A percentile compares a stretch with the other conserved stretches of the same genome.
Evolutionary conservation across 2,113 vertebrate genomes (phyloP).

Genomic region (Cavia aperea): DNA sequence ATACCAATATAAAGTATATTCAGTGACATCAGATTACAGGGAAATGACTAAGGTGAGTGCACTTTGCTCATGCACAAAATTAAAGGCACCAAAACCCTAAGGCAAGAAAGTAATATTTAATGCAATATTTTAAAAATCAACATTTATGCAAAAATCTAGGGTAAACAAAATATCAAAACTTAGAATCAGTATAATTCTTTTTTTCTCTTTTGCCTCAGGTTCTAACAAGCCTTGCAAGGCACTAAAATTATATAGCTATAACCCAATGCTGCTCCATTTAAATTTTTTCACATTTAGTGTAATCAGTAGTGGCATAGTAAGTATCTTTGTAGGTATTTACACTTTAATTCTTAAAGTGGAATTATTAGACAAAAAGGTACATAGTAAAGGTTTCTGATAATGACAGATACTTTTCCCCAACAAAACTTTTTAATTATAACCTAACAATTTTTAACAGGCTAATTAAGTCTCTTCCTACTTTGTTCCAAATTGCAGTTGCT

Average conservation of each 20-base stretch:
- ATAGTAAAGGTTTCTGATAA: conserved; percentile 26
- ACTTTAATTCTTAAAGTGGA: conserved; percentile 26
- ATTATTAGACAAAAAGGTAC: conserved; percentile 16
- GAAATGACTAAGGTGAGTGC: background rate
- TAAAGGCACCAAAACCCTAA: conserved; percentile 13
- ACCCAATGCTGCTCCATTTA: background rate
- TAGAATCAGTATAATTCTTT: background rate
- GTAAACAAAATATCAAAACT: conserved; percentile 34
- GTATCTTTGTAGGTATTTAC: conserved; percentile 9
- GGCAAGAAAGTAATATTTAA: conserved; percentile 1
- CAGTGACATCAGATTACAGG: conserved; percentile 10
- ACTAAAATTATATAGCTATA: conserved; percentile 23
- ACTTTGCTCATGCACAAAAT: conserved; percentile 26
- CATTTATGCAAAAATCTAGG: background rate
- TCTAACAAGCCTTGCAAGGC: conserved; percentile 1
- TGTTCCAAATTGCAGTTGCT: conserved; percentile 10
- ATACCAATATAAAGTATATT: conserved; percentile 18
- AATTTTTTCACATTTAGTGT: background rate
- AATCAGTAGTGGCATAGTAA: conserved; percentile 10
- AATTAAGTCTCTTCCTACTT: conserved; percentile 37
- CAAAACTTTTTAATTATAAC: background rate
- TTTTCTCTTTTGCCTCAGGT: background rate
- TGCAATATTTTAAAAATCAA: background rate
- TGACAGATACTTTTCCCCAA: background rate
- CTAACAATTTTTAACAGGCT: conserved; percentile 22